Evolutionary conservation across 2,113 vertebrate species (phyloP).

Genomic region (Psittacus erithacus): DNA sequence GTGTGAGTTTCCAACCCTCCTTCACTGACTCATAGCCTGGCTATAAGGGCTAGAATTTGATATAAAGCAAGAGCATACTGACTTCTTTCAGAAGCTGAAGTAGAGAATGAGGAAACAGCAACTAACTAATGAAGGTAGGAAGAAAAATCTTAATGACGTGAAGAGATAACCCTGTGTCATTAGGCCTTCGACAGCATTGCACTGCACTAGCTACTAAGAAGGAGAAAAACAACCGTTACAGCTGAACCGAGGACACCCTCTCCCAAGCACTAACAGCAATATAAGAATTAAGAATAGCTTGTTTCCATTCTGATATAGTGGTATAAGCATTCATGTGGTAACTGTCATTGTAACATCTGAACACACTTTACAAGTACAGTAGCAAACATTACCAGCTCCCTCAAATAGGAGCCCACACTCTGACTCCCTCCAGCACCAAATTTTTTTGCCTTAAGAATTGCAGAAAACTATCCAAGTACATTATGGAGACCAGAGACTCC

Average conservation of each 20-base stretch:
- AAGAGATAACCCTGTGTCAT: background rate
- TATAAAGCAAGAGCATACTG: background rate
- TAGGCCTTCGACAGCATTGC: background rate
- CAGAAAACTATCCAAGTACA: constrained; percentile 24
- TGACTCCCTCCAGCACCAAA: background rate
- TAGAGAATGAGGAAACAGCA: background rate
- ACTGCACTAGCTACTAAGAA: background rate
- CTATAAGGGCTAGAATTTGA: background rate
- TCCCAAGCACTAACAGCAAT: background rate
- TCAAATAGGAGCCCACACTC: background rate
- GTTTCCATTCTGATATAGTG: background rate
- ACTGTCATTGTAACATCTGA: background rate
- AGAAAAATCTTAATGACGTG: background rate
- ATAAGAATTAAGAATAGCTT: background rate
- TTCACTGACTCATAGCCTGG: background rate
- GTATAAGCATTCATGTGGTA: background rate
- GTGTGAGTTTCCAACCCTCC: background rate
- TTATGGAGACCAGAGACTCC: constrained; percentile 12
- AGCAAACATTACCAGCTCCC: constrained; percentile 38
- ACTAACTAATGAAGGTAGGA: background rate
- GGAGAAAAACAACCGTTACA: background rate
- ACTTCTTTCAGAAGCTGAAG: background rate
- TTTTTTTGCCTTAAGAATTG: background rate
- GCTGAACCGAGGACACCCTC: background rate
- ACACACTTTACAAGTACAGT: constrained; percentile 15